Percentiles rank a stretch among this genome's conserved stretches.
phyloP scores from a whole-genome alignment of 2,888 invertebrate species.

The Eledona agricola region DNA sequence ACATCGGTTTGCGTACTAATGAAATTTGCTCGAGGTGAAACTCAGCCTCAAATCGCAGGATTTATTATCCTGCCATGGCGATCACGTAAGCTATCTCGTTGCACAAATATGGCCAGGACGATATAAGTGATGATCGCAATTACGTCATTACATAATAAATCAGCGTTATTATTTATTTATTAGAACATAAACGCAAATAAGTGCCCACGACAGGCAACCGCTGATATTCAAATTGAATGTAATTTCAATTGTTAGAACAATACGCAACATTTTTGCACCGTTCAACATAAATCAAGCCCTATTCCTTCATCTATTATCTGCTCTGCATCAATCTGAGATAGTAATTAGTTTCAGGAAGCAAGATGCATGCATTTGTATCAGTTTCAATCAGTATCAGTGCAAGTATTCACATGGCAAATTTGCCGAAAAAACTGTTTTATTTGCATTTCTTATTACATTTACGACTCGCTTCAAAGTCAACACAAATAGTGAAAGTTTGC shows the following conservation, averaged over 20 bases:
- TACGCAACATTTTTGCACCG: conserved; percentile 9
- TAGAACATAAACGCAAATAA: conserved; percentile 29
- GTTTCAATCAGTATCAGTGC: no score
- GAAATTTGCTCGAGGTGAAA: background rate
- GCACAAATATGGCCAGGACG: conserved; percentile 17
- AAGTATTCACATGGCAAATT: no score
- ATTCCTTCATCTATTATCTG: conserved; percentile 5
- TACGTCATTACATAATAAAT: conserved; percentile 31
- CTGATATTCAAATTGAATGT: conserved; percentile 31
- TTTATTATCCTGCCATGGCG: conserved; percentile 15
- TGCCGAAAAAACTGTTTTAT: no score
- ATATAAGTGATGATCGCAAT: conserved; percentile 27
- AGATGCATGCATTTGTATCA: no score
- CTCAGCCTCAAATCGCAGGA: conserved; percentile 5
- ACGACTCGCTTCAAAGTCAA: no score
- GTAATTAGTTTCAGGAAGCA: conserved; percentile 9
- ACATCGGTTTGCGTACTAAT: background rate
- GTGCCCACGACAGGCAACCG: conserved; percentile 19
- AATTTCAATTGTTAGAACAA: conserved; percentile 16
- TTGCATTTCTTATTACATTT: no score
- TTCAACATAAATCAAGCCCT: conserved; percentile 17
- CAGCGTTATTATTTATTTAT: conserved; percentile 24
- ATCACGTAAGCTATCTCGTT: conserved; percentile 5
- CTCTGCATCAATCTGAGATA: conserved; percentile 3
- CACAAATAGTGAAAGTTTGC: no score